Base-by-base conservation (phyloP, 2,888 invertebrate species). In the Nomada hirtipes region DNA sequence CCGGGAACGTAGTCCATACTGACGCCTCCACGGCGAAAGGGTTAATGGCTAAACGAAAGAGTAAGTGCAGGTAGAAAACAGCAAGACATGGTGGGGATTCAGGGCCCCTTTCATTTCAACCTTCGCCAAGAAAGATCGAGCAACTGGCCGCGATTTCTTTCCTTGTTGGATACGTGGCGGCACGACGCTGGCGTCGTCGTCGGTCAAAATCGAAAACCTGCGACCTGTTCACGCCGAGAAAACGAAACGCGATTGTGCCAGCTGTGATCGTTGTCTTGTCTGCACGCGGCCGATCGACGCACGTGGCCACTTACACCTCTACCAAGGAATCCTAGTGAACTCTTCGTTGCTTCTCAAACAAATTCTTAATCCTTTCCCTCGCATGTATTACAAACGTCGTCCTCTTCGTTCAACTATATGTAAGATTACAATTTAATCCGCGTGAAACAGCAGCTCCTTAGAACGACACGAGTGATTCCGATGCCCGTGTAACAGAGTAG, bases 161-260 rank as follows among this genome's bases (percentile, higher is more conserved):
- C 74, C 73, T 75, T n/a, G 73, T 70, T 74, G 79, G 68, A 76
- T 83, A 87, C 90, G 83, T 85, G 86, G 87, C 82, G 29, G 68
- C 64, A 53, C 83, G 82, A 84, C 71, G 64, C 82, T 86, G 76
- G 82, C 90, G 89, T 87, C 90, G 85, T 87, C 82, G 72, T 76
- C 72, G 82, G 76, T 76, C 79, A 60, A 78, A 80, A 83, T 77
- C 85, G 83, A 23, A 87, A 88, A 88, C 82, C 74, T 4, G 29
- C 61, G 86, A 76, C 79, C 70, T 70, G 29, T 44, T 55, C 74
- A 60, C 72, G 57, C 53, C 60, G 29, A 53, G 71, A 55, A 71
- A 64, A 69, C 79, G 68, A 74, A 53, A 64, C 79, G 44, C 50
- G 83, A 60, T 74, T 79, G 59, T 44, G 80, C 83, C 89, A 87